A percentile compares a stretch with the other conserved stretches of the same genome.
phyloP scores from a whole-genome alignment of 2,113 vertebrate species.

The Carettochelys insculpta region DNA sequence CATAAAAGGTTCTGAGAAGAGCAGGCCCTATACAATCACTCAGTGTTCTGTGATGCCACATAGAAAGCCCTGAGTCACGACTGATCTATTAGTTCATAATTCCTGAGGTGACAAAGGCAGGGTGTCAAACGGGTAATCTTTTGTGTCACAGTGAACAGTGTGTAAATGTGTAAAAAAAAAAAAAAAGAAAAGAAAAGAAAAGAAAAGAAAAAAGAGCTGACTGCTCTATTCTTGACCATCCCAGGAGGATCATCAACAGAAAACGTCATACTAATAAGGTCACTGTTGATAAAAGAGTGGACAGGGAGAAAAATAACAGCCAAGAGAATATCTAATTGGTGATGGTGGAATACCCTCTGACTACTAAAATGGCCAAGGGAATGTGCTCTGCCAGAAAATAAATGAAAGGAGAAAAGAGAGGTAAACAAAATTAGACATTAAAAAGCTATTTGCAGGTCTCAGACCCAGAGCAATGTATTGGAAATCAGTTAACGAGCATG shows the following conservation, averaged over 20 bases:
- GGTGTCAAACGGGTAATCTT: slow-evolving; percentile 14
- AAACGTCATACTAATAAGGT: neutral
- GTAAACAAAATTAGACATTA: neutral
- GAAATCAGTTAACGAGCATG: neutral
- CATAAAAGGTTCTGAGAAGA: neutral
- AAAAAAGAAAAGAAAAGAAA: too few species aligned
- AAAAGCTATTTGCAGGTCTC: neutral
- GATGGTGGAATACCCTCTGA: neutral
- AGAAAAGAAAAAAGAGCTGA: too few species aligned
- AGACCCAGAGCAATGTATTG: neutral
- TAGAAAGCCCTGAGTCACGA: neutral
- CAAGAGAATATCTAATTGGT: neutral
- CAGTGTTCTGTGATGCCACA: neutral
- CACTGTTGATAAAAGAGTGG: neutral
- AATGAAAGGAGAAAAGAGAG: neutral
- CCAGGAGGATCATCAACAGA: neutral
- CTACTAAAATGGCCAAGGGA: neutral
- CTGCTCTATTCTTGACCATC: slow-evolving; percentile 26
- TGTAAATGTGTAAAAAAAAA: slow-evolving; percentile 36
- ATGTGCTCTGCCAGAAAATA: neutral
- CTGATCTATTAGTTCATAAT: neutral
- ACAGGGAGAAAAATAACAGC: neutral
- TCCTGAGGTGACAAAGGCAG: slow-evolving; percentile 20
- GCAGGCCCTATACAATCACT: neutral
- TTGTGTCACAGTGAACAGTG: slow-evolving; percentile 17